Percentiles rank a stretch among this genome's conserved stretches.
Conservation (phyloP, 2,797 vertebrate species). For the Xenentodon cancila region DNA sequence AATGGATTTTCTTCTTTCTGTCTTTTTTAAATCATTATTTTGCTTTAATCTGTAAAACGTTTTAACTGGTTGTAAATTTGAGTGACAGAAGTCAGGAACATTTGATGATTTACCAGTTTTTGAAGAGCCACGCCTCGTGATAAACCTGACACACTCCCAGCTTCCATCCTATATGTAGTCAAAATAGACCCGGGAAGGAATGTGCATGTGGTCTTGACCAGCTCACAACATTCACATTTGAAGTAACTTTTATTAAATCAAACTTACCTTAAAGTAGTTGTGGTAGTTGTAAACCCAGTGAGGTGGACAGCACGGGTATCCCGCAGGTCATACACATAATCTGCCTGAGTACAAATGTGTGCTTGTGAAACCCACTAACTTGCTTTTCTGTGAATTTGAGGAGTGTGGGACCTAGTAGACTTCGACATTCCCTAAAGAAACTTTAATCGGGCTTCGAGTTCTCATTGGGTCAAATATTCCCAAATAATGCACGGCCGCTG, state of each 20-base stretch:
- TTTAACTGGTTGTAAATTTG: constrained; percentile 26
- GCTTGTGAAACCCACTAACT: constrained; percentile 27
- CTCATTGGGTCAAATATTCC: constrained; percentile 47
- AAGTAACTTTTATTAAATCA: constrained; percentile 11
- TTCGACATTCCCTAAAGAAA: constrained; percentile 60
- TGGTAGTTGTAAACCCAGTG: not conserved
- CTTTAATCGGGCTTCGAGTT: constrained; percentile 34
- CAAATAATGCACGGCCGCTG: constrained; percentile 27
- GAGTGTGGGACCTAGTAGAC: constrained; percentile 38
- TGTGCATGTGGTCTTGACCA: constrained; percentile 7
- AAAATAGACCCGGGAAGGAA: constrained; percentile 29
- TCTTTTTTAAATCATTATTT: too few species aligned
- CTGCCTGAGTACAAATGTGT: constrained; percentile 7
- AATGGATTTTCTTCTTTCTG: constrained; percentile 26
- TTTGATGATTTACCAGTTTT: not conserved
- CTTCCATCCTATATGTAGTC: constrained; percentile 15
- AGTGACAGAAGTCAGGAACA: constrained; percentile 13
- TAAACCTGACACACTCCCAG: constrained; percentile 11
- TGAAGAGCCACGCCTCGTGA: constrained; percentile 4
- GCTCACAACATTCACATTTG: constrained; percentile 2
- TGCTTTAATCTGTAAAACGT: constrained; percentile 21
- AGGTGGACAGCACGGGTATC: not conserved
- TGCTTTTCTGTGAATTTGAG: constrained; percentile 47
- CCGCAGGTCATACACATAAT: constrained; percentile 21
- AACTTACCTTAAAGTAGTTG: constrained; percentile 14